Percentiles rank a stretch among this genome's conserved stretches.
Evolutionary conservation across 2,888 invertebrate genomes (phyloP).

Genomic region (Deilephila porcellus): DNA sequence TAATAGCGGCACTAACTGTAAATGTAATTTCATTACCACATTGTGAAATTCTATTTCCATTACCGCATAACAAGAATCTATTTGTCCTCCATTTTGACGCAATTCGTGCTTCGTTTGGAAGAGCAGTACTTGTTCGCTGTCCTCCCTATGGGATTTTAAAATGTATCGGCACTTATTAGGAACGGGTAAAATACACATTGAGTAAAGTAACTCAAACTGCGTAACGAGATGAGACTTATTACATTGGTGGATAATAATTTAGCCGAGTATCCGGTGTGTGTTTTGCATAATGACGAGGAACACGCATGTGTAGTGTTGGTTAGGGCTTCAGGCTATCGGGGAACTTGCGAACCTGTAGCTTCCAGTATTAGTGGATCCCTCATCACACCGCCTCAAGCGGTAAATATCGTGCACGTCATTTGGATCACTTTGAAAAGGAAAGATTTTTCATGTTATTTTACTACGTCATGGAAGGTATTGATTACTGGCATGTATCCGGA

Average conservation of each 20-base stretch:
- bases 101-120: constrained; percentile 57
- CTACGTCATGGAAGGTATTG: constrained; percentile 29
- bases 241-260: constrained; percentile 62
- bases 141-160: constrained; percentile 23
- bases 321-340: constrained; percentile 52
- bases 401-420: constrained; percentile 54
- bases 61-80: constrained; percentile 70
- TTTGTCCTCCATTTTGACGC: constrained; percentile 74
- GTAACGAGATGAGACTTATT: constrained; percentile 66
- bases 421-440: constrained; percentile 39
- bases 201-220: constrained; percentile 47
- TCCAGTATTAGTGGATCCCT: constrained; percentile 53
- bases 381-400: constrained; percentile 48
- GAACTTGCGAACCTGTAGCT: constrained; percentile 47
- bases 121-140: constrained; percentile 57
- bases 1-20: constrained; percentile 44
- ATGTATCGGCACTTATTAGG: constrained; percentile 27
- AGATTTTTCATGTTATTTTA: neutral
- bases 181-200: constrained; percentile 52
- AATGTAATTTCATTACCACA: constrained; percentile 71
- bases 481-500: constrained; percentile 27
- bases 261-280: constrained; percentile 68
- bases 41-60: constrained; percentile 70
- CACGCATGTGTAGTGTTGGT: constrained; percentile 59
- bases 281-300: constrained; percentile 69